Base-by-base conservation (phyloP, 1,140 invertebrate genomes). In the Magallana gigas region DNA sequence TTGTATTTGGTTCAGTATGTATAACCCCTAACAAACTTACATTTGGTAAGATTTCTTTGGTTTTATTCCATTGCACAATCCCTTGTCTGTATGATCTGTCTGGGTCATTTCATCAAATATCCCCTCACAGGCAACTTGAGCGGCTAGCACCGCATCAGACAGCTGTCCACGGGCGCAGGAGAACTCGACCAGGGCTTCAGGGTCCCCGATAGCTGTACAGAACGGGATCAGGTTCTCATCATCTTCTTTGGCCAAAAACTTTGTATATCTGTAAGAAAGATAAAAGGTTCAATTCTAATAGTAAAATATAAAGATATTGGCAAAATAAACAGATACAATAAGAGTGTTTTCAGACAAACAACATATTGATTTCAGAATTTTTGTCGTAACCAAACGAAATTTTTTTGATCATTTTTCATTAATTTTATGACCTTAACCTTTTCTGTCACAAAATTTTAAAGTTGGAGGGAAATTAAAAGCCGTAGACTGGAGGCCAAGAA, bases 191-290 rank as follows among this genome's bases (percentile, higher is more conserved):
- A 95, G 88, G 57, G 92, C 87, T 68, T 92, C 85, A 11, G 88
- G 86, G 80, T 94, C 91, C 23, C 94, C 93, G 8, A 92, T 88
- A 83, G 95, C 94, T 71, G 93, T 88, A 88, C 92, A 90, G 88
- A 92, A 95, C 23, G 93, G 92, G 14, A 94, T 84, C 64, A 91
- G 89, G 14, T 91, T 89, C 64, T 94, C 94, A 84, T 89, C 93
- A 82, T 95, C 94, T 88, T 94, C 93, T 16, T 76, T 85, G 60
- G 94, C 87, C 83, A 95, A 90, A 76, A 85, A 91, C 36, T 93
- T 85, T n/a, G 92, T 89, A 92, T 94, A 93, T 88, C 95, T 95
- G 89, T 18, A 76, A 76, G 56, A 12, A 57, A 56, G 11, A 56
- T 82, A 12, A 16, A 48, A 48, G 36, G 36, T 2, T 48, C 36